Conservation (phyloP, 53 echinoderm and acorn worm species). For the Paracentrotus lividus region DNA sequence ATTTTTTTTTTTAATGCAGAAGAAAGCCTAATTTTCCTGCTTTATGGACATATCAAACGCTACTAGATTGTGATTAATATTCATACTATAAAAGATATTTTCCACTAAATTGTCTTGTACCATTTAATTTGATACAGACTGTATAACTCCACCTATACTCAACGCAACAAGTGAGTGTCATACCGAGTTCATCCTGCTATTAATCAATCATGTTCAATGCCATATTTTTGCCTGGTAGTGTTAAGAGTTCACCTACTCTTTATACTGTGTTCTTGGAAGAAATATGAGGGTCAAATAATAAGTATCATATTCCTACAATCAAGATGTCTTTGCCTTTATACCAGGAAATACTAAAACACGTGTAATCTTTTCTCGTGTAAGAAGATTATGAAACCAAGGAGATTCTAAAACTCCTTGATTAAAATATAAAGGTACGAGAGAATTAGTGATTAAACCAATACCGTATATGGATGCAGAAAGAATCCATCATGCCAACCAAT, state of each 20-base stretch:
- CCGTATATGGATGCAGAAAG: not conserved
- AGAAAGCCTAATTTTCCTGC: no score
- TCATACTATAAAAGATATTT: no score
- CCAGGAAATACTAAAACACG: conserved; percentile 17
- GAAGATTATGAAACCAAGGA: not conserved
- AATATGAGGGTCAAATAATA: not conserved
- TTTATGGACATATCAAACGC: no score
- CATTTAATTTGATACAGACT: no score
- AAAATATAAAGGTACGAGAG: no score
- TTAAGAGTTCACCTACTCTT: not conserved
- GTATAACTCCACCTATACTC: not conserved
- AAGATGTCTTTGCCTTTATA: not conserved
- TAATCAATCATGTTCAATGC: not conserved
- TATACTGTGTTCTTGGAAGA: not conserved
- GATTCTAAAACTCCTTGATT: no score
- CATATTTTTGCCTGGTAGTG: not conserved
- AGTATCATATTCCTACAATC: not conserved
- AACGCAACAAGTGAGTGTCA: no score
- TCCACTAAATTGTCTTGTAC: no score
- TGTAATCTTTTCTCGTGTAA: not conserved
- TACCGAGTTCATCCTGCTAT: not conserved
- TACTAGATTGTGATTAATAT: no score
- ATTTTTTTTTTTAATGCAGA: no score
- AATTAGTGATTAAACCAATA: not conserved
- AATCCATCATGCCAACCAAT: no score